phyloP scores from a whole-genome alignment of 2,888 invertebrate species.

The Aphidius colemani region DNA sequence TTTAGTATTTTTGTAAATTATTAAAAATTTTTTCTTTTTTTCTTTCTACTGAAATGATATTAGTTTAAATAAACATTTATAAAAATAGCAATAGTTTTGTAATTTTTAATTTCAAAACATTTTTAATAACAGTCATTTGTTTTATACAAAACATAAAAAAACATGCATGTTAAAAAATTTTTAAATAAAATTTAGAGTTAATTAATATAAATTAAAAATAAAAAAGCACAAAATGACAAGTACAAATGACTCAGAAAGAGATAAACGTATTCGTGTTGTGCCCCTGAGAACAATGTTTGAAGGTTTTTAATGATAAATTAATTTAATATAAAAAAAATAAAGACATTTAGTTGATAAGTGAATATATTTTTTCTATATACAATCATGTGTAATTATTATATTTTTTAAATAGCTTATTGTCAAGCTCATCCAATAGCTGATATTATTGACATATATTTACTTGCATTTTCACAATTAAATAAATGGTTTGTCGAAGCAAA shows the following conservation, averaged over 20 bases:
- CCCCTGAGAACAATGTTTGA: slow-evolving; percentile 43
- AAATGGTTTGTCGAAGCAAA: slow-evolving; percentile 45
- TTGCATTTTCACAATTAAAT: slow-evolving; percentile 48
- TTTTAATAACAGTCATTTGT: background rate
- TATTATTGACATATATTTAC: slow-evolving; percentile 33
- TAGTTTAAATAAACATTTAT: no score
- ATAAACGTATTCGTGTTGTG: slow-evolving; percentile 32
- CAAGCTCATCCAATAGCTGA: slow-evolving; percentile 44
- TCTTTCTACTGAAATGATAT: background rate
- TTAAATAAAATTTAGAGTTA: background rate
- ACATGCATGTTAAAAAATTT: background rate
- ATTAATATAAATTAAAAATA: background rate
- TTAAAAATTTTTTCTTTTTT: slow-evolving; percentile 28
- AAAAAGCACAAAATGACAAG: slow-evolving; percentile 4
- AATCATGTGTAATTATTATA: background rate
- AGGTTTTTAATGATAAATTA: slow-evolving; percentile 32
- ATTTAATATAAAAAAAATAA: background rate
- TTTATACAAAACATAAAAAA: no score
- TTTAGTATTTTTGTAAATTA: background rate
- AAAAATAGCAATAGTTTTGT: no score
- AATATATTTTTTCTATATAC: background rate
- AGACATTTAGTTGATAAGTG: background rate
- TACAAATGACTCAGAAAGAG: slow-evolving; percentile 13
- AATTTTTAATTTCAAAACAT: background rate
- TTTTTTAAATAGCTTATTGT: slow-evolving; percentile 43